These are phyloP conservation scores for Lycophotia porphyrea DNA, from an alignment of 2,888 invertebrate genomes.

Conservation along the genomic window DNA sequence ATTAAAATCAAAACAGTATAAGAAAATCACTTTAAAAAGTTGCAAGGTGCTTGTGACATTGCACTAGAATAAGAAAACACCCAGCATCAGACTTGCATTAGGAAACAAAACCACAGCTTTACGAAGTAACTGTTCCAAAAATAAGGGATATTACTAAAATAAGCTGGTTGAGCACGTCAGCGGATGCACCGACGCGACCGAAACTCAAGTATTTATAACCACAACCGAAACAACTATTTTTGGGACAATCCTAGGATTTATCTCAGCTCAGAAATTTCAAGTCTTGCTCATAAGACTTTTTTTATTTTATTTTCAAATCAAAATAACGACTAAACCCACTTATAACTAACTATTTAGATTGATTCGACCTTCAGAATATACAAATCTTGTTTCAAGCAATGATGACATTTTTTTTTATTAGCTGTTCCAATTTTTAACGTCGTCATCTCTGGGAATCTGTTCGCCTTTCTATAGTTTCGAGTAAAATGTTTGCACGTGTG, in stretches of 20 bases:
- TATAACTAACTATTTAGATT: no score
- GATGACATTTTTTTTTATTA: not conserved
- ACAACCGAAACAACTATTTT: slow-evolving; percentile 33
- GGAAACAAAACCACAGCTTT: not conserved
- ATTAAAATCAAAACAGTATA: not conserved
- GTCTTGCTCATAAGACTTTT: not conserved
- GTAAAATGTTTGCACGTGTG: not conserved
- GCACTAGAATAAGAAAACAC: not conserved
- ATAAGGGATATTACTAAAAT: slow-evolving; percentile 20
- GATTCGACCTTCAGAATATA: slow-evolving; percentile 3
- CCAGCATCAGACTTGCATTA: not conserved
- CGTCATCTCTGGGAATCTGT: not conserved
- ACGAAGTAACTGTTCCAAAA: slow-evolving; percentile 24
- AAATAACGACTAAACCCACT: not conserved
- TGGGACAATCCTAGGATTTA: slow-evolving; percentile 2
- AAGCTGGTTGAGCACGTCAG: slow-evolving; percentile 32
- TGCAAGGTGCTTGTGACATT: not conserved
- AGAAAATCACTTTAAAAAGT: not conserved
- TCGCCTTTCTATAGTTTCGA: not conserved
- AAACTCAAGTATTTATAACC: slow-evolving; percentile 40
- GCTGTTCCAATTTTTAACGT: not conserved
- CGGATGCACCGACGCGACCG: slow-evolving; percentile 12
- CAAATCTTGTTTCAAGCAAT: not conserved
- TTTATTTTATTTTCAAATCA: slow-evolving; percentile 1
- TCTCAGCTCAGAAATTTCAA: not conserved